Percentiles rank a stretch among this genome's conserved stretches.
These are phyloP conservation scores for Piezodorus guildinii DNA, from an alignment of 1,140 invertebrate genomes.

Conservation along the genomic window DNA sequence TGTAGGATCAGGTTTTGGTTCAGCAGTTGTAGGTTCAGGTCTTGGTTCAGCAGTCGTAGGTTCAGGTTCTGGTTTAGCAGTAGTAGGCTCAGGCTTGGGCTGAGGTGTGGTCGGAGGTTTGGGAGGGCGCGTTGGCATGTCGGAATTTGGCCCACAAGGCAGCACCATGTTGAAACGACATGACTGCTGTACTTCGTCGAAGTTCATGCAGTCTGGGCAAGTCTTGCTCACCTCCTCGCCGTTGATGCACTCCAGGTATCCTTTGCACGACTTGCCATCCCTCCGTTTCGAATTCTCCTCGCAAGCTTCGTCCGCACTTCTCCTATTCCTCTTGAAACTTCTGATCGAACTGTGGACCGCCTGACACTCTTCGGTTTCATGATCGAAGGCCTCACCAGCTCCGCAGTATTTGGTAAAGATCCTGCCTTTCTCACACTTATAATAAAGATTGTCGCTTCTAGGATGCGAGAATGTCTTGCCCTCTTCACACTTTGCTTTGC, in stretches of 20 bases:
- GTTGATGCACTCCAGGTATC: neutral
- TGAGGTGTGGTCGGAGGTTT: neutral
- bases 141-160: neutral
- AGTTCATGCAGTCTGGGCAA: slow-evolving; percentile 1
- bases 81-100: neutral
- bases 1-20: neutral
- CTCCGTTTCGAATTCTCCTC: neutral
- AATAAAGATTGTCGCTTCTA: no score
- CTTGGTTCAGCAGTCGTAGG: neutral
- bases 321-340: neutral
- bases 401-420: no score
- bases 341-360: no score
- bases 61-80: neutral
- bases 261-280: neutral
- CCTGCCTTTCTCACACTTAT: no score
- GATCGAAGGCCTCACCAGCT: no score
- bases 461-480: no score
- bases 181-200: neutral
- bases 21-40: neutral
- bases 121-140: neutral
- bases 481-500: no score
- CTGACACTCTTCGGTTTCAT: no score
- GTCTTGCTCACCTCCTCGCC: neutral
- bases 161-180: neutral
- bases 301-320: neutral